These are phyloP conservation scores for Amazona vittata DNA, from an alignment of 2,113 vertebrate species.

Conservation along the genomic window DNA sequence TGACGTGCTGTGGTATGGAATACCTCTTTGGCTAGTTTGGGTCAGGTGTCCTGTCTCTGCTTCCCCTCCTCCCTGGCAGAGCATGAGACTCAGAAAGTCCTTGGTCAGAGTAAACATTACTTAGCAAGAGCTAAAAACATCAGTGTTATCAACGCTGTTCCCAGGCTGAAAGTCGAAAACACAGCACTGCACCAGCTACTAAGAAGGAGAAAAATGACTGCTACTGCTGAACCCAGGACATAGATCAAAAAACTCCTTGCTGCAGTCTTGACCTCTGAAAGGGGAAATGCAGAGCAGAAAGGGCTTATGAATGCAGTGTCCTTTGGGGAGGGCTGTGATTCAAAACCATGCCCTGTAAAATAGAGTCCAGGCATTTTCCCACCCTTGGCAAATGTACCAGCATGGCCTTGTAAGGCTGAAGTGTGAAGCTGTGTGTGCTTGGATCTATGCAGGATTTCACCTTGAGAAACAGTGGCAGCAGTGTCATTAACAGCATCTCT, in stretches of 20 bases:
- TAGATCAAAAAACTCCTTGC: background rate
- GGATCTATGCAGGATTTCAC: background rate
- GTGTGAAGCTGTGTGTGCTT: rapidly evolving
- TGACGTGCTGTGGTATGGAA: too few relatives aligned
- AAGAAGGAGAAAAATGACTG: too few relatives aligned
- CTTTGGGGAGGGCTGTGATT: background rate
- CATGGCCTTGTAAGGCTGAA: background rate
- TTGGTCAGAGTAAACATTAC: too few relatives aligned
- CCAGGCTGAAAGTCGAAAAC: too few relatives aligned
- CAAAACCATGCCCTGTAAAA: background rate
- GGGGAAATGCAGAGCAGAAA: background rate
- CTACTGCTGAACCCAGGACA: too few relatives aligned
- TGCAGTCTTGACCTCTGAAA: background rate
- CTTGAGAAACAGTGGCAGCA: background rate
- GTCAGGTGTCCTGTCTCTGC: too few relatives aligned
- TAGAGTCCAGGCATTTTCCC: background rate
- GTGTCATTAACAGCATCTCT: background rate
- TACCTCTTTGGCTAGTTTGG: too few relatives aligned
- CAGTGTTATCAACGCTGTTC: too few relatives aligned
- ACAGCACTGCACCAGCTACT: too few relatives aligned
- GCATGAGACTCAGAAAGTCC: too few relatives aligned
- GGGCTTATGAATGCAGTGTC: background rate
- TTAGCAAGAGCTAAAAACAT: too few relatives aligned
- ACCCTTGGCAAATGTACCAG: background rate
- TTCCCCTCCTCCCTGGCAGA: too few relatives aligned